Percentiles rank a stretch among this genome's conserved stretches.
Conservation (phyloP, 2,888 invertebrate species). For the Hartigia nigra region DNA sequence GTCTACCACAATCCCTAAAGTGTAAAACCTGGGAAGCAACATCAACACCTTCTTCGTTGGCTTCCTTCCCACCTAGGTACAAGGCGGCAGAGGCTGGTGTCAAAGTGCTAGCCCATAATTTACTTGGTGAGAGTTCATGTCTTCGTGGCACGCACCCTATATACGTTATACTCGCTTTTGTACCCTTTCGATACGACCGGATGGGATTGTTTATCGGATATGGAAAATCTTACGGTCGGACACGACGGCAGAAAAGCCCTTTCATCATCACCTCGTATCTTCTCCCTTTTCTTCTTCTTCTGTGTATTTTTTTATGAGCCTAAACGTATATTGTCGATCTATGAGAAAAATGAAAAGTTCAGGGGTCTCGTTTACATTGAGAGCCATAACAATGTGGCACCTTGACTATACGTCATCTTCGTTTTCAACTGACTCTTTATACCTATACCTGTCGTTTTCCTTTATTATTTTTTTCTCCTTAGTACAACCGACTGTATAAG, state of each 20-base stretch:
- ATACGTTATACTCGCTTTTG: slow-evolving; percentile 15
- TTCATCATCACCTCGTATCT: neutral
- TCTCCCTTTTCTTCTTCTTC: neutral
- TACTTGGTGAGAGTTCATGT: slow-evolving; percentile 54
- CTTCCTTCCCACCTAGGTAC: slow-evolving; percentile 13
- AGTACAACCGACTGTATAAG: neutral
- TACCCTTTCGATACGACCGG: slow-evolving; percentile 9
- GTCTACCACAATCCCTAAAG: neutral
- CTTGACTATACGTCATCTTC: neutral
- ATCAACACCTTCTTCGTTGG: neutral
- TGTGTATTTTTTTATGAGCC: neutral
- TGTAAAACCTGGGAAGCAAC: neutral
- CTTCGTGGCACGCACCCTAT: slow-evolving; percentile 50
- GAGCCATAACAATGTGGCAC: neutral
- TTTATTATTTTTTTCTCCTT: neutral
- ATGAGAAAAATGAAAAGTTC: neutral
- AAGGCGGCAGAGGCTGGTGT: slow-evolving; percentile 45
- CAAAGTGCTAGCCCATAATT: slow-evolving; percentile 56
- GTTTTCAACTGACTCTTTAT: neutral
- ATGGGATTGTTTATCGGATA: slow-evolving; percentile 12
- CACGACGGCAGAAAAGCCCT: neutral
- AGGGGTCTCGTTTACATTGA: neutral
- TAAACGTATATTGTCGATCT: neutral
- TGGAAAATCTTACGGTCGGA: neutral
- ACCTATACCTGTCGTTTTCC: neutral